Evolutionary conservation across 2,888 invertebrate species (phyloP).

Genomic region (Drosophila kokeensis): DNA sequence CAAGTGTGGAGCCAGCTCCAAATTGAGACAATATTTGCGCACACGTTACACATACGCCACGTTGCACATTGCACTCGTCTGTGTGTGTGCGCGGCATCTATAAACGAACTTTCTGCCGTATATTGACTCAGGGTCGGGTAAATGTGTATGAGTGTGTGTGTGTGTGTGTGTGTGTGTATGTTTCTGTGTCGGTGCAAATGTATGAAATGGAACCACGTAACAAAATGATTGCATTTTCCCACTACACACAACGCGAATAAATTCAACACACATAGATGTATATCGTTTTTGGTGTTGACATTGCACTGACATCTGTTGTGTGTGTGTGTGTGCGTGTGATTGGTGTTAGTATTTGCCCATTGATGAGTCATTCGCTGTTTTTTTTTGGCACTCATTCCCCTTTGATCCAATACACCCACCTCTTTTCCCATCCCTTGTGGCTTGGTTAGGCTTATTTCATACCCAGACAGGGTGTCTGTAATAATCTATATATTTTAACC

Average conservation of each 20-base stretch:
- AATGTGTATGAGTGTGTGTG: background rate
- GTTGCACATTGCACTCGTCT: conserved; percentile 49
- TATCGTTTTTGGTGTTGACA: conserved; percentile 46
- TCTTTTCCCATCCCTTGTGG: background rate
- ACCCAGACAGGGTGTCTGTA: background rate
- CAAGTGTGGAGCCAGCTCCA: conserved; percentile 65
- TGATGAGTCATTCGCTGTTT: conserved; percentile 69
- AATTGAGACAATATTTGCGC: conserved; percentile 77
- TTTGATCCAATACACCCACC: background rate
- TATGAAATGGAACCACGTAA: conserved; percentile 70
- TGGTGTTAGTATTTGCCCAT: conserved; percentile 41
- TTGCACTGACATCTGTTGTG: conserved; percentile 21
- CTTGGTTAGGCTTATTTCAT: background rate
- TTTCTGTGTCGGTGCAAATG: conserved; percentile 1
- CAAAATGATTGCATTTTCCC: conserved; percentile 75
- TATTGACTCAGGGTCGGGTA: conserved; percentile 56
- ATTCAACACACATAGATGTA: conserved; percentile 23
- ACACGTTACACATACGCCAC: conserved; percentile 75
- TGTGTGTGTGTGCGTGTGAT: conserved; percentile 20
- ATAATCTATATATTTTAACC: background rate
- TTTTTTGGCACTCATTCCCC: conserved; percentile 39
- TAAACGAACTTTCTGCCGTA: conserved; percentile 71
- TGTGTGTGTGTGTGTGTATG: background rate
- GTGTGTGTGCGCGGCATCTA: conserved; percentile 41
- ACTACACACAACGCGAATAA: conserved; percentile 60